Base-by-base conservation (phyloP, 1,140 invertebrate species). In the Hylaeus volcanicus region DNA sequence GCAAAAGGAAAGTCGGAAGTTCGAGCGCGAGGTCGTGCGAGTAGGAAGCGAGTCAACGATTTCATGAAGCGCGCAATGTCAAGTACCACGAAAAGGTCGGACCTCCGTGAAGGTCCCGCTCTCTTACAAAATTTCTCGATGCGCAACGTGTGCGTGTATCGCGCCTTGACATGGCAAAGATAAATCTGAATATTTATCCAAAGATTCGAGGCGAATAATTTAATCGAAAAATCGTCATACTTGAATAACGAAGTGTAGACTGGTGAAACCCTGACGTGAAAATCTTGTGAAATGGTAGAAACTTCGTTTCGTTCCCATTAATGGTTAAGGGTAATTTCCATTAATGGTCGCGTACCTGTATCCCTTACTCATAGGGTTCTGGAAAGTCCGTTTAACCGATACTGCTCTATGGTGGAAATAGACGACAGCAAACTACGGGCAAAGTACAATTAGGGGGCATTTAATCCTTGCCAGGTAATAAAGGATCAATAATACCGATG, bases 1-100 rank as follows among this genome's bases (percentile, higher is more conserved):
- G 61, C 70, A 26, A 64, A 64, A 75, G 81, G 84, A 87, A 87
- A 87, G 86, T 69, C 86, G 86, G 86, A 87, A 87, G 85, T 77
- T 84, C 9, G 64, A 74, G 55, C 41, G 68, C 43, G 77, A 86
- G 77, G 81, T 84, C 79, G 75, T 51, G 48, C 69, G 72, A 86
- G 63, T 69, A 75, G 85, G 82, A 86, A 87, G 66, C 58, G 53
- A 72, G 61, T 37, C 58, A 14, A n/a, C 14, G 51, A 37, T 84
- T 86, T 86, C 79, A 73, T 45, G 51, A 48, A 75, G 26, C 66
- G 14, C 68, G 58, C 85, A 79, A 86, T 87, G 85, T 87, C 82
- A 84, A 86, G 74, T 68, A 14, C 60, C 14, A 75, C 41, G 12
- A 68, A 75, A 72, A 83, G 84, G 77, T 85, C 65, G 61, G 26